A percentile compares a stretch with the other conserved stretches of the same genome.
These are phyloP conservation scores for Drosophila quadrilineata DNA, from an alignment of 1,140 invertebrate genomes.

Conservation along the genomic window DNA sequence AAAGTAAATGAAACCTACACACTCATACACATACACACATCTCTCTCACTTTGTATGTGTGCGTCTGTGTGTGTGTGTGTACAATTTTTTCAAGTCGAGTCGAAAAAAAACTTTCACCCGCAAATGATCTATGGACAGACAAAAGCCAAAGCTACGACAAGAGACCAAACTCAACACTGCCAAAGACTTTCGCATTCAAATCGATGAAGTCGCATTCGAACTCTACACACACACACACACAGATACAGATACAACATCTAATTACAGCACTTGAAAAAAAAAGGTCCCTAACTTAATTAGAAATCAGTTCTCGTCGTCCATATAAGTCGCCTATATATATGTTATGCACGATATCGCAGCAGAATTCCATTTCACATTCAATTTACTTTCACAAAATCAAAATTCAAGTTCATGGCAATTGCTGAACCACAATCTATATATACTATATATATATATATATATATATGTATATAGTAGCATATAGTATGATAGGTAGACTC, in stretches of 20 bases:
- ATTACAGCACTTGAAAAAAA: constrained; percentile 58
- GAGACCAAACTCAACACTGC: constrained; percentile 8
- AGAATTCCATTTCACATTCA: constrained; percentile 14
- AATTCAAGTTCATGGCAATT: constrained; percentile 70
- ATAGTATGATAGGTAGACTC: no score
- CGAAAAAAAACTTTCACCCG: constrained; percentile 67
- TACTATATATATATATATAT: constrained; percentile 5
- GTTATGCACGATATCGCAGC: neutral
- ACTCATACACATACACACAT: constrained; percentile 22
- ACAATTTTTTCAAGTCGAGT: constrained; percentile 33
- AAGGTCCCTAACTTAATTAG: constrained; percentile 46
- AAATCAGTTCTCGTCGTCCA: constrained; percentile 60
- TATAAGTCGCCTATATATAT: neutral
- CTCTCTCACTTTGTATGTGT: neutral
- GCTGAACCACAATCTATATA: neutral
- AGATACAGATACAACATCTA: no score
- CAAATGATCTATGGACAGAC: constrained; percentile 61
- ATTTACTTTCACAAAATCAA: constrained; percentile 54
- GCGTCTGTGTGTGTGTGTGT: constrained; percentile 1
- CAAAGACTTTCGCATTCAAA: constrained; percentile 61
- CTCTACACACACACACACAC: constrained; percentile 34
- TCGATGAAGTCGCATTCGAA: constrained; percentile 14
- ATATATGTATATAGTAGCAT: neutral
- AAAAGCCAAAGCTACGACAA: constrained; percentile 16
- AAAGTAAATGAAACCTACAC: constrained; percentile 66